Conservation (phyloP, 2,797 vertebrate species). For the Orientallactaga sibirica region DNA sequence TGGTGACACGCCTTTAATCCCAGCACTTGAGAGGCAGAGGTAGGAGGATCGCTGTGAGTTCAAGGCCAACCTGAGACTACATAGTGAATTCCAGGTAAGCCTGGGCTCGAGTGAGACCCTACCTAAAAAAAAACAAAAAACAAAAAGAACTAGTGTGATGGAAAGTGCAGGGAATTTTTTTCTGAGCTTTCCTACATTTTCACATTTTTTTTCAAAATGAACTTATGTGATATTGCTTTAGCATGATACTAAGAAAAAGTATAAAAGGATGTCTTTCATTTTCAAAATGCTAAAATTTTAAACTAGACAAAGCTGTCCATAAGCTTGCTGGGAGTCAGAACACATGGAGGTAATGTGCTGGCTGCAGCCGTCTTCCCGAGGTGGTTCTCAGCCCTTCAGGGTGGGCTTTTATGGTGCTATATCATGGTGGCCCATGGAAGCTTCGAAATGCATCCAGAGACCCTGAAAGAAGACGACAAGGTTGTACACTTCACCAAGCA, state of each 20-base stretch:
- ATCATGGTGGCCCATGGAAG: background rate
- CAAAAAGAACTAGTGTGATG: background rate
- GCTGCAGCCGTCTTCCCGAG: background rate
- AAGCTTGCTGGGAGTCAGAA: background rate
- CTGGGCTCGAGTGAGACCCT: too few relatives aligned
- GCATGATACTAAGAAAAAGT: background rate
- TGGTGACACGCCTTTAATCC: too few relatives aligned
- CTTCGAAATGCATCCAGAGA: background rate
- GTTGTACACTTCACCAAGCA: background rate
- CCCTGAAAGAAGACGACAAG: background rate
- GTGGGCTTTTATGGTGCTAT: background rate
- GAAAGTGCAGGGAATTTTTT: background rate
- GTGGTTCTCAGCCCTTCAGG: background rate
- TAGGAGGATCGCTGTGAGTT: too few relatives aligned
- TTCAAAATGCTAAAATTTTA: slow-evolving; percentile 25
- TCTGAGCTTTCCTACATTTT: background rate
- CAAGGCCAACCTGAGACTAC: too few relatives aligned
- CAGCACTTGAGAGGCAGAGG: too few relatives aligned
- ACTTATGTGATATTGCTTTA: background rate
- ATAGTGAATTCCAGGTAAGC: too few relatives aligned
- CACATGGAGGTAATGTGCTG: background rate
- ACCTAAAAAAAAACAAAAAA: too few relatives aligned
- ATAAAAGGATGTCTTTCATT: background rate
- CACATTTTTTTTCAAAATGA: slow-evolving; percentile 23
- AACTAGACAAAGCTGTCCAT: background rate